phyloP scores from a whole-genome alignment of 2,113 vertebrate genomes.

The Danio rerio region DNA sequence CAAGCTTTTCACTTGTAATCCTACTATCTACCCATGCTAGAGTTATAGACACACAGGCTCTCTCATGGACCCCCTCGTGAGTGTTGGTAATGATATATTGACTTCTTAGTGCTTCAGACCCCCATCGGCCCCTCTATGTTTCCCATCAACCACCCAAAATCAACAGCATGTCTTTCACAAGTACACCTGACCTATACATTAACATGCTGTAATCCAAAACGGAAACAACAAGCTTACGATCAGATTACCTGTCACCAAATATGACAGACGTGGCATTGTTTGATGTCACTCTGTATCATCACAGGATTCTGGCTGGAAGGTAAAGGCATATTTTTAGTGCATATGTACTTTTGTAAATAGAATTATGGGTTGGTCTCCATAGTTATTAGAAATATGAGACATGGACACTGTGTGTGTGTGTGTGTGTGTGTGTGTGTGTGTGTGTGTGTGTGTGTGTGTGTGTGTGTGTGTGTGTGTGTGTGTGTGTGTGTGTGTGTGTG shows the following conservation, averaged over 20 bases:
- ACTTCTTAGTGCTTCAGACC: conserved; percentile 27
- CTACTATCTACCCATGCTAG: conserved; percentile 4
- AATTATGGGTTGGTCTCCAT: conserved; percentile 22
- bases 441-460: background rate
- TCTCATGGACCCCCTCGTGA: background rate
- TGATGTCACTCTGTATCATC: conserved; percentile 23
- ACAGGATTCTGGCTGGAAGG: conserved; percentile 19
- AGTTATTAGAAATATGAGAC: conserved; percentile 24
- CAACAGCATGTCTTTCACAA: conserved; percentile 24
- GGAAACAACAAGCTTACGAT: conserved; percentile 40
- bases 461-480: background rate
- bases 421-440: no score
- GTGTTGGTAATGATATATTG: conserved; percentile 25
- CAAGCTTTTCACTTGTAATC: conserved; percentile 38
- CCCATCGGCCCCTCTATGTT: conserved; percentile 20
- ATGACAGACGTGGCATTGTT: background rate
- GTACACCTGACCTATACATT: conserved; percentile 24
- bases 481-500: no score
- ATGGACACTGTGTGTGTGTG: background rate
- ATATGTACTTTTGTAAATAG: conserved; percentile 8
- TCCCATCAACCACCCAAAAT: conserved; percentile 31
- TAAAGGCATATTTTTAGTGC: conserved; percentile 10
- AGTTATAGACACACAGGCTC: conserved; percentile 2
- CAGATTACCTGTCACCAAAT: conserved; percentile 32
- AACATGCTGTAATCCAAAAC: conserved; percentile 44